Base-by-base conservation (phyloP, 1,140 invertebrate species). In the Pseudomyrmex concolor region DNA sequence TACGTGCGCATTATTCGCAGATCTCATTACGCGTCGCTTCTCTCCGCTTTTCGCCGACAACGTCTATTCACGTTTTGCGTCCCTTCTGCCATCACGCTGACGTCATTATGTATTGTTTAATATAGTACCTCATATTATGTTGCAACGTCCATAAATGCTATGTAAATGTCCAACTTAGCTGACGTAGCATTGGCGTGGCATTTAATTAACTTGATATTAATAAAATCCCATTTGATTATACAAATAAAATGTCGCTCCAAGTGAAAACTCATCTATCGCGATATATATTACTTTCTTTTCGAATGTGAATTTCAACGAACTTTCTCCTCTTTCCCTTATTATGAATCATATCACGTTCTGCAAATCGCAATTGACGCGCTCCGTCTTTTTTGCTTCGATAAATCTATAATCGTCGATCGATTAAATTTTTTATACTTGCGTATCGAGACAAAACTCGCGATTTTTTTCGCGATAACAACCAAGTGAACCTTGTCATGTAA, bases 141-240 rank as follows among this genome's bases (percentile, higher is more conserved):
- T 17, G 45, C 64, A 10, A 48, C 55, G 76, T 80, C 19, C 43
- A 50, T 80, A 80, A 80, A 80, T 80, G 76, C 43, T 60, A 50
- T 59, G 76, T 80, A 71, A 80, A 59, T 55, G 45, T 71, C 22
- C 66, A 70, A 70, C 76, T 80, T 48, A 48, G 64, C 19, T 19
- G 15, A 57, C 55, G 54, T n/a, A 19, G 64, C 66, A 22, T 70
- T 59, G 54, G 54, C 25, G 10, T 15, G 22, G 76, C n/a, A 71
- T 43, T 70, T 80, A 70, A 80, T 80, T 80, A 80, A 80, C 76
- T 59, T 43, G 67, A 80, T 71, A 80, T 59, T 78, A 78, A 78
- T 80, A 80, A 80, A 80, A 71, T 7, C 76, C 45, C 76, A 50
- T 71, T 80, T 80, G 60, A 80, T 80, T 80, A 80, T 34, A 34